Conservation (phyloP, 2,888 invertebrate species). For the Limnephilus auricula region DNA sequence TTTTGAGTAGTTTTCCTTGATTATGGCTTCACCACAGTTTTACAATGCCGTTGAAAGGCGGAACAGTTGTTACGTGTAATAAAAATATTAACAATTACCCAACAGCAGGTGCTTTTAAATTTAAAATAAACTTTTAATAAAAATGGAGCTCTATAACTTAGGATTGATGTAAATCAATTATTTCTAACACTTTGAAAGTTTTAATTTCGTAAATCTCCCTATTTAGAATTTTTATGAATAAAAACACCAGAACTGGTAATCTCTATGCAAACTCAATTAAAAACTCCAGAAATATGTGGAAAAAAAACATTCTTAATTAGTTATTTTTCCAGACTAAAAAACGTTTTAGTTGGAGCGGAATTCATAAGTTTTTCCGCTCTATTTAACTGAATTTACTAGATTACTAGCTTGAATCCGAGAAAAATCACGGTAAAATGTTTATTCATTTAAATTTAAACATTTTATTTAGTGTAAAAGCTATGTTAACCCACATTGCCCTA, state of each 20-base stretch:
- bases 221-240: not conserved
- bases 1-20: too few species aligned
- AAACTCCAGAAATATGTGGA: not conserved
- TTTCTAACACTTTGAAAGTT: not conserved
- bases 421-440: not conserved
- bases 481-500: too few species aligned
- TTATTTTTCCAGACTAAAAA: not conserved
- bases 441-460: not conserved
- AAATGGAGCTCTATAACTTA: too few species aligned
- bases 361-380: not conserved
- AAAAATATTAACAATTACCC: too few species aligned
- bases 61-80: too few species aligned
- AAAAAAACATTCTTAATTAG: not conserved
- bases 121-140: too few species aligned
- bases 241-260: not conserved
- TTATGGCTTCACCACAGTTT: too few species aligned
- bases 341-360: not conserved
- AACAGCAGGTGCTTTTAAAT: too few species aligned
- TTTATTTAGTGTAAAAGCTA: not conserved
- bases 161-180: too few species aligned
- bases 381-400: not conserved
- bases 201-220: not conserved
- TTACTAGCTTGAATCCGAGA: not conserved
- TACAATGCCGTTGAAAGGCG: too few species aligned
- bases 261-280: not conserved